Base-by-base conservation (phyloP, 2,797 vertebrate genomes). In the Pseudotriccus pelzelni region DNA sequence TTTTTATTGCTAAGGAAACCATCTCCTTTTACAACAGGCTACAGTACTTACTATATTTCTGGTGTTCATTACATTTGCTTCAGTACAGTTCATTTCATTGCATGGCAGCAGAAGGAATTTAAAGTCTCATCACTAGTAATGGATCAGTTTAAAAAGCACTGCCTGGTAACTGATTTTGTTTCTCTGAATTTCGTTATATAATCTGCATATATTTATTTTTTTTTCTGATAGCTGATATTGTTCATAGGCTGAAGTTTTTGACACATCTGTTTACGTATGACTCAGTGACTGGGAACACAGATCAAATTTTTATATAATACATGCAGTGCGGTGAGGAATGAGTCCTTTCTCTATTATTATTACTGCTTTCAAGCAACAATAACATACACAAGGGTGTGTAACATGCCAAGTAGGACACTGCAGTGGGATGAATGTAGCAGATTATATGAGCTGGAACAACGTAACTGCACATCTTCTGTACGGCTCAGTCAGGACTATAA, bases 1-100 rank as follows among this genome's bases (percentile, higher is more conserved):
- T 72, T 89, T 68, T 91, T 77, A 95, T 84, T 92, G 69, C 78
- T 92, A 93, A 70, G 59, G 89, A 95, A 94, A 94, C 82, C 62
- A 90, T 66, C 63, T 85, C 73, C 62, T 94, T 92, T 75, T 4
- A 0, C 70, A 92, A 73, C 43, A 87, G 59, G 37, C 62, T 46
- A 66, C 46, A 89, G 36, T 37, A 60, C 23, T 83, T 84, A 67
- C 79, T 94, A 36, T 39, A 82, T 39, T 79, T 85, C 76, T 56
- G 39, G 17, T 76, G 50, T 53, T 82, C 85, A 43, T 79, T 88
- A 44, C 63, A 66, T 91, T 92, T 90, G 18, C 79, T 91, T 34
- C 66, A 85, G 60, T 53, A 62, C 49, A 84, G 79, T 78, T 91
- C 66, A 84, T 77, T 89, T 89, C 62, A 63, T 59, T 80, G 68